phyloP scores from a whole-genome alignment of 2,797 vertebrate genomes.

The Eulemur albifrons region DNA sequence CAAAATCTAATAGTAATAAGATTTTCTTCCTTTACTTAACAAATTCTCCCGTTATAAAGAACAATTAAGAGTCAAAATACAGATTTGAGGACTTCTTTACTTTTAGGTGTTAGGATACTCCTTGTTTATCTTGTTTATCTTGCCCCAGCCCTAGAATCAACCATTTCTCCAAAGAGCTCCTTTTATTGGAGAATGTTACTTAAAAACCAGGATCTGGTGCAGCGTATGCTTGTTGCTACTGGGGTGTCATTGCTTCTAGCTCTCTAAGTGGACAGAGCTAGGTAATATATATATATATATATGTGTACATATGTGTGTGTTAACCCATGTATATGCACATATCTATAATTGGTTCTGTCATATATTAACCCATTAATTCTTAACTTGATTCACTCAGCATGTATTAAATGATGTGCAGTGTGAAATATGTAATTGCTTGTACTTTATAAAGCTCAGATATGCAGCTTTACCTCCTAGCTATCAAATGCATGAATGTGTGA shows the following conservation, averaged over 20 bases:
- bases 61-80: neutral
- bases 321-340: neutral
- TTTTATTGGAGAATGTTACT: neutral
- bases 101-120: neutral
- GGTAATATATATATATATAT: neutral
- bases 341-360: neutral
- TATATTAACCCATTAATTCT: constrained; percentile 37
- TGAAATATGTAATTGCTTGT: neutral
- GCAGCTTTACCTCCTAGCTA: neutral
- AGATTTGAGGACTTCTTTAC: neutral
- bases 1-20: neutral
- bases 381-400: neutral
- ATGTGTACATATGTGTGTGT: neutral
- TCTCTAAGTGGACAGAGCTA: neutral
- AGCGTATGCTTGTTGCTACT: neutral
- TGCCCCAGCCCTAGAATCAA: neutral
- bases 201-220: neutral
- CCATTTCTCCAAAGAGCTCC: neutral
- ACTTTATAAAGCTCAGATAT: neutral
- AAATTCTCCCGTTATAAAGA: neutral
- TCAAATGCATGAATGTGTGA: neutral
- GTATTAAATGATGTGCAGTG: neutral
- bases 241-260: neutral
- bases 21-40: neutral
- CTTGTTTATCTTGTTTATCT: neutral